These are phyloP conservation scores for Pagrus major DNA, from an alignment of 2,113 vertebrate species.

Conservation along the genomic window DNA sequence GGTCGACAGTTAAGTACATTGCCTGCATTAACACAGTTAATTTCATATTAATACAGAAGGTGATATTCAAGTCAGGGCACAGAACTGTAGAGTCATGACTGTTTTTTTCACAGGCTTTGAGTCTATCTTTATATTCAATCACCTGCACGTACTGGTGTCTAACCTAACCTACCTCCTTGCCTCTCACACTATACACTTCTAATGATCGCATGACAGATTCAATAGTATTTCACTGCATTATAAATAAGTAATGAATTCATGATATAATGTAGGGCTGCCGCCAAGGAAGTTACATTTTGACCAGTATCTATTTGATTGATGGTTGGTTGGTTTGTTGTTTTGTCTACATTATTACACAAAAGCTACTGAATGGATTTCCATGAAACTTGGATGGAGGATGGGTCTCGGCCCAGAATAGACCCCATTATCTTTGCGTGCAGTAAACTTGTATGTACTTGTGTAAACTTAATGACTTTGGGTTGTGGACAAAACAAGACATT, in stretches of 20 bases:
- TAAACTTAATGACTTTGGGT: too few species aligned
- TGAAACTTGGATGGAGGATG: too few species aligned
- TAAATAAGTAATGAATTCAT: conserved; percentile 3
- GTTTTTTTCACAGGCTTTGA: conserved; percentile 1
- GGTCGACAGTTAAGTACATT: conserved; percentile 43
- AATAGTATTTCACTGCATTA: background rate
- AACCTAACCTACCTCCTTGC: background rate
- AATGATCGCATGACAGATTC: background rate
- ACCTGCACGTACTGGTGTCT: background rate
- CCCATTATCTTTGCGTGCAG: too few species aligned
- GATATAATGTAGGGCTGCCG: background rate
- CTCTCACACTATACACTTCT: background rate
- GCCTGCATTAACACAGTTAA: conserved; percentile 54
- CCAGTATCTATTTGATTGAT: too few species aligned
- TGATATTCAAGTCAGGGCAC: conserved; percentile 39
- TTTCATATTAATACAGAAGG: conserved; percentile 52
- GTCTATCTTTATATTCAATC: background rate
- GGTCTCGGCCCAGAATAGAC: too few species aligned
- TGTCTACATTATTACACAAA: too few species aligned
- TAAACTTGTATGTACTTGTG: too few species aligned
- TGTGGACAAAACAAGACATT: too few species aligned
- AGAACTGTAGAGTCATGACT: conserved; percentile 10
- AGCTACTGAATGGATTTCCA: too few species aligned
- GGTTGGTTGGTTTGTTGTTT: too few species aligned
- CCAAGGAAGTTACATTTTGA: too few species aligned